Evolutionary conservation across 2,113 vertebrate genomes (phyloP).

Genomic region (Actinemys pallida): DNA sequence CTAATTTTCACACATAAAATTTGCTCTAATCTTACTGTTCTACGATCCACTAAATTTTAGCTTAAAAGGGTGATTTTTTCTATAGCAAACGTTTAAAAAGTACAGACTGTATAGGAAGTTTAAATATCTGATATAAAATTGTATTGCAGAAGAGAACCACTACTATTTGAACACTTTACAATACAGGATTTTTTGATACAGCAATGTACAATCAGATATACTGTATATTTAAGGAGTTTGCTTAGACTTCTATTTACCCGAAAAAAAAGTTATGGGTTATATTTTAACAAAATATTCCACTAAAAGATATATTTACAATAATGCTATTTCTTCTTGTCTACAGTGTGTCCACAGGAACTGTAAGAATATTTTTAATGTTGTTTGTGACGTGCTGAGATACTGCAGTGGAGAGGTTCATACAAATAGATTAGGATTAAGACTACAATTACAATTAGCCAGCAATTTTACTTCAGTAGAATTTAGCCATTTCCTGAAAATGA

Average conservation of each 20-base stretch:
- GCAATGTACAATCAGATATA: not conserved
- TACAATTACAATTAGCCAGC: not conserved
- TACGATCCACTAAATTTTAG: not conserved
- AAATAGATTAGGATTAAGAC: not conserved
- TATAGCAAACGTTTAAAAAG: not conserved
- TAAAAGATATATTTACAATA: not conserved
- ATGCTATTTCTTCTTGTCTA: not conserved
- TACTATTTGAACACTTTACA: not conserved
- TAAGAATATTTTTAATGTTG: not conserved
- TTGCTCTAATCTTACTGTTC: not conserved
- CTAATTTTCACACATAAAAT: not conserved
- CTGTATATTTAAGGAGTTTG: not conserved
- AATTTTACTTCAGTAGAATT: not conserved
- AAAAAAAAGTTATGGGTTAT: not conserved
- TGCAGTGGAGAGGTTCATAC: not conserved
- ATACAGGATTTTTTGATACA: not conserved
- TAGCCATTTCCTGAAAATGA: not conserved
- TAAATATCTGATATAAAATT: not conserved
- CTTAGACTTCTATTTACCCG: not conserved
- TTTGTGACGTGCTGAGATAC: conserved; percentile 10
- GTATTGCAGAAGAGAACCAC: not conserved
- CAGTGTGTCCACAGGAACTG: not conserved
- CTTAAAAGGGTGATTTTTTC: not conserved
- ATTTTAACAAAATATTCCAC: not conserved
- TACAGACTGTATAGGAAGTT: not conserved